Evolutionary conservation across 2,888 invertebrate species (phyloP).

Genomic region (Julus scanicus): DNA sequence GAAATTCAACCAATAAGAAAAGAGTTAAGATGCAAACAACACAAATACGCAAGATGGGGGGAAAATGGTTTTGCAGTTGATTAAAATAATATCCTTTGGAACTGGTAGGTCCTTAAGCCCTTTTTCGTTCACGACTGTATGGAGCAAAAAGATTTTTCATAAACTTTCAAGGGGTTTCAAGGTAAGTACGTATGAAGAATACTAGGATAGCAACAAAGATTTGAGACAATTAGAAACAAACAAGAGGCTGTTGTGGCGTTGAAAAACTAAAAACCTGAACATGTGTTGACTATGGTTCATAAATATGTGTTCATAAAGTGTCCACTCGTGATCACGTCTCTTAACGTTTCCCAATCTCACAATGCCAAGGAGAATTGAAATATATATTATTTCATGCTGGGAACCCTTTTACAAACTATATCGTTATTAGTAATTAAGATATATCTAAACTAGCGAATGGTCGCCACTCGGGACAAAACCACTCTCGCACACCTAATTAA

Average conservation of each 20-base stretch:
- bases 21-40: neutral
- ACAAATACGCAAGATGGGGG: neutral
- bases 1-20: too few relatives aligned
- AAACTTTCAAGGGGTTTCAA: constrained; percentile 20
- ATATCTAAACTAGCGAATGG: constrained; percentile 53
- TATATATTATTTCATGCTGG: constrained; percentile 54
- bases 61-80: neutral
- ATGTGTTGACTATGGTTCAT: constrained; percentile 32
- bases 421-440: constrained; percentile 52
- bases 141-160: neutral
- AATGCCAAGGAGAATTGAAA: constrained; percentile 55
- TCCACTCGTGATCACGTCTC: constrained; percentile 50
- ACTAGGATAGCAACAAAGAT: constrained; percentile 5
- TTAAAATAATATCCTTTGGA: neutral
- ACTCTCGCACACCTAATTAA: constrained; percentile 50
- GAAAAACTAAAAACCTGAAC: constrained; percentile 15
- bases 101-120: neutral
- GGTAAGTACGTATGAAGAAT: neutral
- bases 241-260: constrained; percentile 17
- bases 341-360: constrained; percentile 55
- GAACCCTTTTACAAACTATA: constrained; percentile 52
- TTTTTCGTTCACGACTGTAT: neutral
- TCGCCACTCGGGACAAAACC: neutral
- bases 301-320: constrained; percentile 13
- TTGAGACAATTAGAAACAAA: constrained; percentile 27